These are phyloP conservation scores for Eremobia ochroleuca DNA, from an alignment of 2,888 invertebrate species.

Conservation along the genomic window DNA sequence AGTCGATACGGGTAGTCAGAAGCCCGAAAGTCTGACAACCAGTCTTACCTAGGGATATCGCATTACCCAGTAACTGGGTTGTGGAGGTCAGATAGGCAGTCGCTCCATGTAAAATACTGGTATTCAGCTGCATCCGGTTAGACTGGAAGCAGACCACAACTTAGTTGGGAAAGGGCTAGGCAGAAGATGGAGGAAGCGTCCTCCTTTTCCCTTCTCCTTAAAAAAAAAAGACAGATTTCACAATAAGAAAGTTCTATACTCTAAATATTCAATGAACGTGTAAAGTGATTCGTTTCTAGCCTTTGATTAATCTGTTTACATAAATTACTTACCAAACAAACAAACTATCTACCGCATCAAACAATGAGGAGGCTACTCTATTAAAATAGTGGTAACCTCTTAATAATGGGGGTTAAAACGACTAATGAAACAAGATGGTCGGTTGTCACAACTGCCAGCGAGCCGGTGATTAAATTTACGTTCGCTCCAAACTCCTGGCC, in stretches of 20 bases:
- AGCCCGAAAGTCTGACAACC: too few species aligned
- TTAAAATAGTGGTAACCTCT: slow-evolving; percentile 56
- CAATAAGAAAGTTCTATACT: too few species aligned
- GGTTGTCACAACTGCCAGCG: slow-evolving; percentile 58
- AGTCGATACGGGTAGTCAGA: too few species aligned
- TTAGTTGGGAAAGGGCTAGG: too few species aligned
- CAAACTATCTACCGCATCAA: neutral
- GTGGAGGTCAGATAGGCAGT: too few species aligned
- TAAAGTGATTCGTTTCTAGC: neutral
- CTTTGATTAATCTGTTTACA: neutral
- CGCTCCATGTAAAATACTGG: too few species aligned
- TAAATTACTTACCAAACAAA: neutral
- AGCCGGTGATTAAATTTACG: slow-evolving; percentile 74
- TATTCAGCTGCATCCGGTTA: too few species aligned
- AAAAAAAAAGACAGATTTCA: neutral
- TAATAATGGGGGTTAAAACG: slow-evolving; percentile 61
- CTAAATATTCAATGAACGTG: neutral
- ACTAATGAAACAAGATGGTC: slow-evolving; percentile 59
- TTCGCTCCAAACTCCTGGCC: slow-evolving; percentile 67
- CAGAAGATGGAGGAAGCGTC: neutral
- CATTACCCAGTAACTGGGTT: too few species aligned
- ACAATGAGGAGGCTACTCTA: slow-evolving; percentile 26
- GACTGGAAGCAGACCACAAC: too few species aligned
- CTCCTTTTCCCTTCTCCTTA: too few species aligned
- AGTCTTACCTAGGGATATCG: too few species aligned